phyloP scores from a whole-genome alignment of 1,140 invertebrate species.

The Metopolophium dirhodum region DNA sequence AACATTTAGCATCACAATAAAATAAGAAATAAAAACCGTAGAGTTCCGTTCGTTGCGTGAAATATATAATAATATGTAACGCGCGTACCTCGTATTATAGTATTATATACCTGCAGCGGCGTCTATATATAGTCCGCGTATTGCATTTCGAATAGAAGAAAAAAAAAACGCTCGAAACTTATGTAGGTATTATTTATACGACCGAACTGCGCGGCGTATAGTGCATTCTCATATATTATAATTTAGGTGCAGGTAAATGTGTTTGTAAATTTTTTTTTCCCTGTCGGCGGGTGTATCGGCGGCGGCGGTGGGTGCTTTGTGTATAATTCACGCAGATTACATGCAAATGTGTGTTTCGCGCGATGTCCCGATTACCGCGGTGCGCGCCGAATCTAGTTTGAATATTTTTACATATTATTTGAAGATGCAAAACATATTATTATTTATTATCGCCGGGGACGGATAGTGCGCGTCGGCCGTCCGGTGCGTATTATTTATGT shows the following conservation, averaged over 20 bases:
- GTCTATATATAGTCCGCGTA: background rate
- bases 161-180: background rate
- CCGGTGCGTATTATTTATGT: background rate
- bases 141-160: background rate
- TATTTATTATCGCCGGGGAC: background rate
- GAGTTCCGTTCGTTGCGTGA: background rate
- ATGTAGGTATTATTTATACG: background rate
- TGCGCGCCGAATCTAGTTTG: slow-evolving; percentile 3
- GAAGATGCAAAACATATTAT: slow-evolving; percentile 21
- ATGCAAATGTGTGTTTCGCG: background rate
- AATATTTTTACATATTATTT: slow-evolving; percentile 44
- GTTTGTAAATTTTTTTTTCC: background rate
- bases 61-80: background rate
- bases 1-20: slow-evolving; percentile 8
- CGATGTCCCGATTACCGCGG: background rate
- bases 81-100: too few species aligned
- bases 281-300: too few species aligned
- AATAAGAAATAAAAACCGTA: background rate
- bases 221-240: background rate
- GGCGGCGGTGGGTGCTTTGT: background rate
- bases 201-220: background rate
- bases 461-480: background rate
- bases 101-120: background rate
- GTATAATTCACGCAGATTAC: slow-evolving; percentile 27
- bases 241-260: background rate